Conservation (phyloP, 2,888 invertebrate species). For the Crossocerus cetratus region DNA sequence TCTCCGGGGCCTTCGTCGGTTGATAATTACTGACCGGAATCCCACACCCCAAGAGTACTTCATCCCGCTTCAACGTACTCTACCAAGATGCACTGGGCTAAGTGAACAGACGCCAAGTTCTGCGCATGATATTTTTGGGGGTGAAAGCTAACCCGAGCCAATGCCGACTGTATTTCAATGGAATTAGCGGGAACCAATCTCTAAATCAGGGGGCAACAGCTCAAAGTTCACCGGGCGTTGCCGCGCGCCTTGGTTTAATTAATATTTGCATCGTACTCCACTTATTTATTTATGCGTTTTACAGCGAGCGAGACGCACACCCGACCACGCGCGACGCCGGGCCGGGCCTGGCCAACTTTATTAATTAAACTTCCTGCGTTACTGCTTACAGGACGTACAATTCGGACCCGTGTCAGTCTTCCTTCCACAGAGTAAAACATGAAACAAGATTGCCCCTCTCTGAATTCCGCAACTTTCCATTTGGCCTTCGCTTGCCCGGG, state of each 20-base stretch:
- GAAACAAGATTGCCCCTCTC: not conserved
- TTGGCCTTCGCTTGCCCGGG: no score
- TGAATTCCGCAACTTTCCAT: no score
- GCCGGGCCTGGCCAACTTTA: not conserved
- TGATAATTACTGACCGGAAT: no score
- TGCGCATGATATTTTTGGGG: no score
- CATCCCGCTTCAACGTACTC: no score
- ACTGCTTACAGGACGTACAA: not conserved
- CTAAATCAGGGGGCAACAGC: not conserved
- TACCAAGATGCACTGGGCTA: no score
- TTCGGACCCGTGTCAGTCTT: not conserved
- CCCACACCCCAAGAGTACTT: no score
- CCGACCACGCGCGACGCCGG: not conserved
- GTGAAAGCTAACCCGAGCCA: no score
- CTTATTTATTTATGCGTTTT: not conserved
- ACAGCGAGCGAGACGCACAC: not conserved
- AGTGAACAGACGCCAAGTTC: no score
- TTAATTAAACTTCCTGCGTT: constrained; percentile 1
- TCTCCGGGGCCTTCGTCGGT: no score
- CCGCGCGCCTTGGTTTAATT: not conserved
- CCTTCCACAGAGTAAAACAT: not conserved
- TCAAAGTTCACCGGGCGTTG: not conserved
- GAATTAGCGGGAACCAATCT: not conserved
- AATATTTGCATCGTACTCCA: not conserved
- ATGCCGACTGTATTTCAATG: not conserved